These are phyloP conservation scores for Sepiola atlantica DNA, from an alignment of 2,888 invertebrate species.

Conservation along the genomic window DNA sequence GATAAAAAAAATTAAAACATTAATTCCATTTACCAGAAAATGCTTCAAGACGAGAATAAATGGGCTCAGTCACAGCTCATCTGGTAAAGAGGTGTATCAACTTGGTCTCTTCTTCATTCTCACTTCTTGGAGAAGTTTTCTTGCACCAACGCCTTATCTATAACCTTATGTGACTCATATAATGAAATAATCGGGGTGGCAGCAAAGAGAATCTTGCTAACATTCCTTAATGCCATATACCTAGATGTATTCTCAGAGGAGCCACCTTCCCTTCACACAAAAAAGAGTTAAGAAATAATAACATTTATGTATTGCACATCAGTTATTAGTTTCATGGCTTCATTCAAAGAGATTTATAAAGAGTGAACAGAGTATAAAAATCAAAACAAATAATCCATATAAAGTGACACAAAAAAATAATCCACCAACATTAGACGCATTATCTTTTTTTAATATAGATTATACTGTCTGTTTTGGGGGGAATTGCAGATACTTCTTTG, in stretches of 20 bases:
- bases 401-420: neutral
- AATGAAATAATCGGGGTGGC: neutral
- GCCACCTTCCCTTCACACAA: neutral
- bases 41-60: neutral
- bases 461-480: neutral
- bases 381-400: neutral
- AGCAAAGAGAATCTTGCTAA: neutral
- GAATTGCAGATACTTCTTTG: neutral
- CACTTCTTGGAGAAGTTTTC: neutral
- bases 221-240: neutral
- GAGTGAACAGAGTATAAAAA: neutral
- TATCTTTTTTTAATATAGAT: neutral
- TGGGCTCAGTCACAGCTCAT: neutral
- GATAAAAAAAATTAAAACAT: no score
- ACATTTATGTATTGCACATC: neutral
- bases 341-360: neutral
- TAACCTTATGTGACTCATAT: constrained; percentile 1
- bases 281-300: neutral
- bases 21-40: neutral
- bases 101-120: neutral
- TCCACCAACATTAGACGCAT: neutral
- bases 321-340: constrained; percentile 1
- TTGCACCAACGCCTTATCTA: neutral
- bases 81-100: neutral
- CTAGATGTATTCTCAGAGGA: neutral